Conservation (phyloP, 2,113 vertebrate species). For the Dermatemys mawii region DNA sequence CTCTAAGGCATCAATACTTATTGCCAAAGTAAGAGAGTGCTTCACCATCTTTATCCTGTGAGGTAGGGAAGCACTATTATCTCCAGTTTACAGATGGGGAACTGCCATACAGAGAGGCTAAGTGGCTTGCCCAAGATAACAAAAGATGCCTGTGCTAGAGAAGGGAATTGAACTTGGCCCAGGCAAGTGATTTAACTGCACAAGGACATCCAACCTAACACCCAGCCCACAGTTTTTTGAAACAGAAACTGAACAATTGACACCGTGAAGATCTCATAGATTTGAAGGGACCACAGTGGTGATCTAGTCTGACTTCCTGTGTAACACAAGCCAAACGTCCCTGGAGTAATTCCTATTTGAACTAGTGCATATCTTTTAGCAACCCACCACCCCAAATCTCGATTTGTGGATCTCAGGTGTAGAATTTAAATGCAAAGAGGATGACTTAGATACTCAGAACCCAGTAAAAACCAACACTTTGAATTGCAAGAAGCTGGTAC, state of each 20-base stretch:
- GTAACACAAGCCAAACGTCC: background rate
- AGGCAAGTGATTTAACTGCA: background rate
- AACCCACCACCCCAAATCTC: background rate
- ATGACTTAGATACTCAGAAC: background rate
- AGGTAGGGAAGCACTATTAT: background rate
- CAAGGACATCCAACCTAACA: background rate
- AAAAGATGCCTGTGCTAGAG: background rate
- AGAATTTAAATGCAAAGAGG: background rate
- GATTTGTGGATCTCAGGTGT: background rate
- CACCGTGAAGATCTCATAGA: background rate
- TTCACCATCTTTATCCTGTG: background rate
- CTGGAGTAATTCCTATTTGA: background rate
- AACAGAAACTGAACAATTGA: background rate
- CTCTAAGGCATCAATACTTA: background rate
- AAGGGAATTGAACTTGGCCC: background rate
- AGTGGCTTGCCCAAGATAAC: background rate
- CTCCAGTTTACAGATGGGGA: background rate
- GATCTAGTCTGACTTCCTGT: background rate
- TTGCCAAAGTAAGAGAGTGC: background rate
- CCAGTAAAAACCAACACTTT: background rate
- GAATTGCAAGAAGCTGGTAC: background rate
- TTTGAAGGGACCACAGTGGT: background rate
- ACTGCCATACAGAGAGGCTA: background rate
- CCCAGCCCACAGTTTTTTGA: no score
- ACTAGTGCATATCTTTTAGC: background rate